A percentile compares a stretch with the other conserved stretches of the same genome.
Conservation (phyloP, 2,888 invertebrate genomes). For the Latheticus oryzae region DNA sequence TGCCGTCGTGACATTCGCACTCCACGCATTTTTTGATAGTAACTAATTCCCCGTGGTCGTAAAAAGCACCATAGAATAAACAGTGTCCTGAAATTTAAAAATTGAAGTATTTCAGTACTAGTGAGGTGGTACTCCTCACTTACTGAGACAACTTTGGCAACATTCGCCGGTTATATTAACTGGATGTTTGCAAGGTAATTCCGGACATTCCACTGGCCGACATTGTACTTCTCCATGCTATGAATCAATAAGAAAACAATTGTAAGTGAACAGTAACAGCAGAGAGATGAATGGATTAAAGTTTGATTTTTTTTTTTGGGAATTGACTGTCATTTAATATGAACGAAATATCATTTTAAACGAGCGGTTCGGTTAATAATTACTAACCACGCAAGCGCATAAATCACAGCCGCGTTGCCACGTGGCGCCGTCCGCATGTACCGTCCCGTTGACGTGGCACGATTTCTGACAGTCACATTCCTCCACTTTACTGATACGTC, state of each 20-base stretch:
- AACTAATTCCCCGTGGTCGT: constrained; percentile 84
- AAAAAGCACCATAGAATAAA: constrained; percentile 63
- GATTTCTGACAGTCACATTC: constrained; percentile 93
- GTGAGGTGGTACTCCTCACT: constrained; percentile 65
- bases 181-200: constrained; percentile 83
- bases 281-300: constrained; percentile 9
- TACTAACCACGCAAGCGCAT: constrained; percentile 86
- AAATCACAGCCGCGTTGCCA: constrained; percentile 89
- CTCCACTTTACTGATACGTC: constrained; percentile 81
- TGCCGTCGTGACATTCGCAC: constrained; percentile 86
- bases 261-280: constrained; percentile 22
- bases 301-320: too few species aligned
- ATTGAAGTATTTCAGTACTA: not conserved
- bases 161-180: constrained; percentile 82
- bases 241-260: constrained; percentile 51
- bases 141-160: constrained; percentile 88
- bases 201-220: constrained; percentile 83
- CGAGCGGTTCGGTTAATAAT: constrained; percentile 20
- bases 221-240: constrained; percentile 89
- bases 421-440: constrained; percentile 84
- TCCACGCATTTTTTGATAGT: constrained; percentile 82
- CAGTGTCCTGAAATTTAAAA: constrained; percentile 57
- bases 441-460: constrained; percentile 83
- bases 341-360: constrained; percentile 5
- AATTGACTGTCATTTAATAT: constrained; percentile 29